These are phyloP conservation scores for Bilobella aurantiaca DNA, from an alignment of 1,140 invertebrate species.

Conservation along the genomic window DNA sequence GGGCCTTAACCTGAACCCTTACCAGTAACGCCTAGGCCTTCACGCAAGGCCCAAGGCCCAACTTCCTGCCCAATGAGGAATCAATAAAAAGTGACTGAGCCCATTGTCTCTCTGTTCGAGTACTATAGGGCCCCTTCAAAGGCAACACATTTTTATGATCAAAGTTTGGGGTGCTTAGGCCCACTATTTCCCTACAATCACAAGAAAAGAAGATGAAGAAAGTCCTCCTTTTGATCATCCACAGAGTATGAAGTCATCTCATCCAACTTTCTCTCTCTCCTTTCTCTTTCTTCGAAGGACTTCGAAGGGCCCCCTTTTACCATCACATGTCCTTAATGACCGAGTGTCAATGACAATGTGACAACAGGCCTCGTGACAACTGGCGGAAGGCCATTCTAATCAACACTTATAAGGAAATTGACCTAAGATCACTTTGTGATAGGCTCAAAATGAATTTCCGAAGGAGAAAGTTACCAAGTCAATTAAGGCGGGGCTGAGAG, in stretches of 20 bases:
- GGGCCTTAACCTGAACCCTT: no score
- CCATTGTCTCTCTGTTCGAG: no score
- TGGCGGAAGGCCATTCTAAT: no score
- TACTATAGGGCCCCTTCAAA: no score
- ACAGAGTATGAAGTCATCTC: background rate
- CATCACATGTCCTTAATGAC: slow-evolving; percentile 33
- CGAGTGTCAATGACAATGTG: slow-evolving; percentile 33
- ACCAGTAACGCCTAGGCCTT: no score
- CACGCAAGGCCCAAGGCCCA: no score
- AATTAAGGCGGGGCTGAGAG: background rate
- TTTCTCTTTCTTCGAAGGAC: no score
- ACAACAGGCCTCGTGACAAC: slow-evolving; percentile 12
- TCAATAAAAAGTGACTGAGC: slow-evolving; percentile 1
- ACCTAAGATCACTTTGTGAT: background rate
- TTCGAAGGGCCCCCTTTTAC: no score
- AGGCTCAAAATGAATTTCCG: slow-evolving; percentile 1
- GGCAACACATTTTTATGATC: slow-evolving; percentile 33
- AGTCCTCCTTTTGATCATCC: slow-evolving; percentile 25
- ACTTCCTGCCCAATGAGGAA: no score
- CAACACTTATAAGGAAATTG: slow-evolving; percentile 6
- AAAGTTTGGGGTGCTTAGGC: no score
- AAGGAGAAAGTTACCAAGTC: background rate
- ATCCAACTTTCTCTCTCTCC: background rate
- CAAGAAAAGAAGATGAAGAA: slow-evolving; percentile 11
- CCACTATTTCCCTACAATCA: no score